Conservation (phyloP, 2,797 vertebrate genomes). For the Dicrostonyx torquatus region DNA sequence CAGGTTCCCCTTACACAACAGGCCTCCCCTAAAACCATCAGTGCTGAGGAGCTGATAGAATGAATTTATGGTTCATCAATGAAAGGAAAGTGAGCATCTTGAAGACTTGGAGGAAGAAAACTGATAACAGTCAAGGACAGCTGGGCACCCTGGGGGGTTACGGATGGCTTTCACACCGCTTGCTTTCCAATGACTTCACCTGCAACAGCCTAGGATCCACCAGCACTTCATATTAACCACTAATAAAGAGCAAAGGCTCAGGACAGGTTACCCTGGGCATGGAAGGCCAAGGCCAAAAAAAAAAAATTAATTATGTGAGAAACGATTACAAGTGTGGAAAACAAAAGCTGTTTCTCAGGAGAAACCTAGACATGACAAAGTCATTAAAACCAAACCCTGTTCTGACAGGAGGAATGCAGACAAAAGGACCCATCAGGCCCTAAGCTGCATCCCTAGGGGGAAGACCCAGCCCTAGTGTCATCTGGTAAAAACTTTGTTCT, state of each 20-base stretch:
- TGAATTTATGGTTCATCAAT: background rate
- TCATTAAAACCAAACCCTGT: background rate
- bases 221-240: background rate
- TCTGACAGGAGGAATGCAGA: background rate
- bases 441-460: background rate
- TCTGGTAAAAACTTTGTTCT: background rate
- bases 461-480: background rate
- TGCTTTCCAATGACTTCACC: background rate
- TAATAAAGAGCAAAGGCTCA: background rate
- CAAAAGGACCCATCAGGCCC: background rate
- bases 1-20: background rate
- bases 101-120: constrained; percentile 24
- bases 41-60: background rate
- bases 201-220: background rate
- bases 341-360: background rate
- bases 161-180: rapidly evolving
- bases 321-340: background rate
- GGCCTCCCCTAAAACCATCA: background rate
- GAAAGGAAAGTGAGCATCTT: background rate
- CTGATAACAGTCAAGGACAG: background rate
- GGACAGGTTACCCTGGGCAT: background rate
- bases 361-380: background rate
- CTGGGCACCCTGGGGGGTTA: background rate
- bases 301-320: background rate
- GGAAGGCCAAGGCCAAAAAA: background rate